phyloP scores from a whole-genome alignment of 92 coral and sea anemone genomes.

The Palythoa grandis region DNA sequence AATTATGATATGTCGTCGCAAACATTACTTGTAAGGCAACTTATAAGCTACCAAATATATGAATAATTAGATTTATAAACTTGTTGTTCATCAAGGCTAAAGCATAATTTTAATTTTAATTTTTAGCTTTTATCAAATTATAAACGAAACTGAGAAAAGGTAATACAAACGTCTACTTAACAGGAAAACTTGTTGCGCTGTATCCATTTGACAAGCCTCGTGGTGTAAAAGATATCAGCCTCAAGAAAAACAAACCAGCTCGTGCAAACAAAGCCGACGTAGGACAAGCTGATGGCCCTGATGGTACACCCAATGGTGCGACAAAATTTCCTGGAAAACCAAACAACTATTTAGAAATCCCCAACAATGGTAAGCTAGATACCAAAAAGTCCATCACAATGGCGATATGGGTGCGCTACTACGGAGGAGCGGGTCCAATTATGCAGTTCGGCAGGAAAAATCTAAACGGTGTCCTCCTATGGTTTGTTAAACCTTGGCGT shows the following conservation, averaged over 20 bases:
- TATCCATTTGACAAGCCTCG: constrained; percentile 68
- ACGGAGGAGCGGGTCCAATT: constrained; percentile 68
- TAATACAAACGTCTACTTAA: constrained; percentile 2
- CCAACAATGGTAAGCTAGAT: constrained; percentile 70
- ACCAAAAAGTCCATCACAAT: constrained; percentile 69
- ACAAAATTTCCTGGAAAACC: constrained; percentile 61
- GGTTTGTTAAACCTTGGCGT: constrained; percentile 60
- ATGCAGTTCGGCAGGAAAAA: constrained; percentile 64
- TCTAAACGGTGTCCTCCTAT: constrained; percentile 64
- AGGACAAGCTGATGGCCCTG: constrained; percentile 65
- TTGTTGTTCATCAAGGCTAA: no score
- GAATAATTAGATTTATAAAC: no score
- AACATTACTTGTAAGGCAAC: no score
- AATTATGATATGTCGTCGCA: no score
- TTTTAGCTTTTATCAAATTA: background rate
- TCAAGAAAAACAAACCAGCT: constrained; percentile 64
- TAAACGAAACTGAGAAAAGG: background rate
- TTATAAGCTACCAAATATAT: no score
- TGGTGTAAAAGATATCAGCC: constrained; percentile 70
- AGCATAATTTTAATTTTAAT: background rate
- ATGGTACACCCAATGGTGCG: constrained; percentile 67
- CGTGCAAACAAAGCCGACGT: constrained; percentile 50
- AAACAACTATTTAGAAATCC: constrained; percentile 75
- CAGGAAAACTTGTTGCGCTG: constrained; percentile 67
- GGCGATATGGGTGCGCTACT: constrained; percentile 64